Conservation (phyloP, 2,888 invertebrate species). For the Cheilosia impressa region DNA sequence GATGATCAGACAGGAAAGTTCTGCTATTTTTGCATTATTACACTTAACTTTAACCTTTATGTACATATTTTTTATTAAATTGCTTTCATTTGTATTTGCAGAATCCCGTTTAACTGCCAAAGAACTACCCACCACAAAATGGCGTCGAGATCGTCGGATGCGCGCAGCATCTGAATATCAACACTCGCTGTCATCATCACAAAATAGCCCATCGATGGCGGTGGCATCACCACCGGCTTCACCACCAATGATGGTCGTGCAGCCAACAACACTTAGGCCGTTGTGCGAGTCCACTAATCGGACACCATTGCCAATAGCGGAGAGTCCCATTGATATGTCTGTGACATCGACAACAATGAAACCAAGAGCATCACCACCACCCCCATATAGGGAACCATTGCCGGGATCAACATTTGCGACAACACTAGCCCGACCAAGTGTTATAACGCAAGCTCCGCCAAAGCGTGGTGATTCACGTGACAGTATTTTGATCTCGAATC, state of each 20-base stretch:
- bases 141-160: slow-evolving; percentile 88
- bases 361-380: slow-evolving; percentile 82
- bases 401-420: slow-evolving; percentile 81
- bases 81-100: slow-evolving; percentile 76
- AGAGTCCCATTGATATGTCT: slow-evolving; percentile 83
- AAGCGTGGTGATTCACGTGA: slow-evolving; percentile 81
- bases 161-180: slow-evolving; percentile 82
- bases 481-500: slow-evolving; percentile 77
- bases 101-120: slow-evolving; percentile 84
- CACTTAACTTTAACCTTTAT: neutral
- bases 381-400: slow-evolving; percentile 82
- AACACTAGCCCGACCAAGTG: slow-evolving; percentile 85
- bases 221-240: slow-evolving; percentile 74
- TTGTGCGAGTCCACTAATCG: slow-evolving; percentile 78
- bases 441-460: slow-evolving; percentile 86
- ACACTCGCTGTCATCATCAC: slow-evolving; percentile 78
- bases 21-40: too few relatives aligned
- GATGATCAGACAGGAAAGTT: too few relatives aligned
- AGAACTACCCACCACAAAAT: slow-evolving; percentile 88
- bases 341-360: slow-evolving; percentile 81
- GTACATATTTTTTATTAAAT: neutral
- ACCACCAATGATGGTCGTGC: slow-evolving; percentile 72
- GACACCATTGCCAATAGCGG: slow-evolving; percentile 77
- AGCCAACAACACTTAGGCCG: slow-evolving; percentile 75
- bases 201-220: slow-evolving; percentile 78